These are phyloP conservation scores for Neopelma chrysocephalum DNA, from an alignment of 2,797 vertebrate genomes.

Conservation along the genomic window DNA sequence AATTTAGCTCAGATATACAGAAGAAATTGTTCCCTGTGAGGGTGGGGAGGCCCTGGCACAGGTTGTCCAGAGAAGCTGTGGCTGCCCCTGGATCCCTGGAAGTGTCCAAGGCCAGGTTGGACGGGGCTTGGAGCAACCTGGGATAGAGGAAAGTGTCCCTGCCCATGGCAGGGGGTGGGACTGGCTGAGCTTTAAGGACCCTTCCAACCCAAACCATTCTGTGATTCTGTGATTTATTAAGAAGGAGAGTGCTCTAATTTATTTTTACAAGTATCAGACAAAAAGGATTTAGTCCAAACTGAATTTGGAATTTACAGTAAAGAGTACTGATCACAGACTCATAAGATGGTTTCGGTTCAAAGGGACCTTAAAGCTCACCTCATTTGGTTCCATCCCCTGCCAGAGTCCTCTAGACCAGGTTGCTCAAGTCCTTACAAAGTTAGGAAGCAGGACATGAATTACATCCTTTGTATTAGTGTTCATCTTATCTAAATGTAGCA, in stretches of 20 bases:
- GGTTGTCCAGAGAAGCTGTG: background rate
- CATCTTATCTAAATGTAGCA: background rate
- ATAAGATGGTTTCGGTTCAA: background rate
- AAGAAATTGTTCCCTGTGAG: background rate
- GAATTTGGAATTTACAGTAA: background rate
- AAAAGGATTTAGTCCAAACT: background rate
- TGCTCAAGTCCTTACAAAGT: background rate
- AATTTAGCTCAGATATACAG: accelerated
- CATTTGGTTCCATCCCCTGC: background rate
- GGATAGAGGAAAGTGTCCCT: accelerated
- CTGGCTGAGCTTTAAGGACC: accelerated
- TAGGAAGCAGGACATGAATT: background rate
- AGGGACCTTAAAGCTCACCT: too few relatives aligned
- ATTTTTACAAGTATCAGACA: background rate
- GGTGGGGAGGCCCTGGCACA: background rate
- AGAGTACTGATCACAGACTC: background rate
- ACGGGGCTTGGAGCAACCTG: background rate
- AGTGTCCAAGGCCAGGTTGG: background rate
- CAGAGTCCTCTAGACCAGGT: too few relatives aligned
- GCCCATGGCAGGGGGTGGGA: background rate
- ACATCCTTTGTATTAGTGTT: background rate
- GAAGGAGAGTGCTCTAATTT: background rate
- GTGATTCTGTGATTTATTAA: background rate
- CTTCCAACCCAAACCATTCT: background rate
- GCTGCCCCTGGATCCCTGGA: background rate